These are phyloP conservation scores for Polia nebulosa DNA, from an alignment of 2,888 invertebrate genomes.

Conservation along the genomic window DNA sequence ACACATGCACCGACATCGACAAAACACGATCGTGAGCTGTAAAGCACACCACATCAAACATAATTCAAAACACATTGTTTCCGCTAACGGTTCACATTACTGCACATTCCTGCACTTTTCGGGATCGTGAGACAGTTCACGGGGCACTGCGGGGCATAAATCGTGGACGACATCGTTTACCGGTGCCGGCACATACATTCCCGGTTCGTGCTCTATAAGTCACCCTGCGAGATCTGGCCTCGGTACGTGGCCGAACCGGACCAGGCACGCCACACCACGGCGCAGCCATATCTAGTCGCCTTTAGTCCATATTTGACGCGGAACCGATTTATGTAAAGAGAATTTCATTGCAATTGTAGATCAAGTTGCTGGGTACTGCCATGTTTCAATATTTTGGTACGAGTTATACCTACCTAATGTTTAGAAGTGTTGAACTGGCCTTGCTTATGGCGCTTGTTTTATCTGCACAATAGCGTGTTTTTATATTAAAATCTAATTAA, in stretches of 20 bases:
- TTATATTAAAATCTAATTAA: background rate
- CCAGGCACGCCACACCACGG: constrained; percentile 25
- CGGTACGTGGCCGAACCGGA: constrained; percentile 66
- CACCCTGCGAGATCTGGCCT: constrained; percentile 60
- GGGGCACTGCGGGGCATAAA: constrained; percentile 63
- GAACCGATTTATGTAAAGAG: constrained; percentile 61
- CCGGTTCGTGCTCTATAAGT: constrained; percentile 72
- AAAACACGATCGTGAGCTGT: constrained; percentile 44
- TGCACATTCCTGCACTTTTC: constrained; percentile 59
- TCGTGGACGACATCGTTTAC: constrained; percentile 71
- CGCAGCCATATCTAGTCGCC: constrained; percentile 41
- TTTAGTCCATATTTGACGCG: constrained; percentile 58
- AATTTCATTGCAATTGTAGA: constrained; percentile 46
- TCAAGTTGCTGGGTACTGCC: constrained; percentile 23
- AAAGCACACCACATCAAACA: constrained; percentile 28
- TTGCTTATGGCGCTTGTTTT: constrained; percentile 7
- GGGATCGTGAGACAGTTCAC: constrained; percentile 72
- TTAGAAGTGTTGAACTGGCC: background rate
- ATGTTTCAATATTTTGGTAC: constrained; percentile 31
- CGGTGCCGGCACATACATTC: constrained; percentile 68
- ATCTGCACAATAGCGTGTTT: background rate
- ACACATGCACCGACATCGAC: constrained; percentile 2
- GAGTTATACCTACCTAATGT: background rate
- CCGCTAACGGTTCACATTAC: constrained; percentile 47
- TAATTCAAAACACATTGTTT: constrained; percentile 39